Evolutionary conservation across 2,113 vertebrate species (phyloP), one percentile per base, ranked within the genome.

Genomic region (Pogonocichla stellata): DNA sequence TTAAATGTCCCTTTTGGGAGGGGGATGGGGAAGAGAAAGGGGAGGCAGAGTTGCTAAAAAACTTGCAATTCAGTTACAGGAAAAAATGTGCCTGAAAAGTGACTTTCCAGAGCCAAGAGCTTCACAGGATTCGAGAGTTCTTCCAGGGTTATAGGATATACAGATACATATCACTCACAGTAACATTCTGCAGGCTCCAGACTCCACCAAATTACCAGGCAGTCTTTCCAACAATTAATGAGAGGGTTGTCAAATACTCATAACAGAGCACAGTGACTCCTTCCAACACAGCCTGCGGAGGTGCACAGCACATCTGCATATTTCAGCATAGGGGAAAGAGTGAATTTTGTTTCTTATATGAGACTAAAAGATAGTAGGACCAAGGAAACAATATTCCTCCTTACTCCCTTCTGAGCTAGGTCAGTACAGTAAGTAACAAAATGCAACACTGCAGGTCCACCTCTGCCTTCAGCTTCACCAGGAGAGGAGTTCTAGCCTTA

Each of bases 141-240:
- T 86, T 95, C 90, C 92, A 92, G 79, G 6, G 1, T 51, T 88
- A 47, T 43, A 85, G 86, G 74, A 92, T 79, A 48, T 40, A 74
- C 67, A 88, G 86, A 72, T 88, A 89, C 4, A 2, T 66, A 84
- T 92, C 74, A 22, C 71, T 92, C 75, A 74, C 40, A 47, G 85
- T 90, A 75, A 95, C 83, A 92, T 87, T 95, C 83, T 91, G 75
- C 91, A 95, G 91, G 60, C 79, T 86, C 43, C 79, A 78, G 45
- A 43, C 65, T 88, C 56, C 10, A 14, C 38, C 10, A 5, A 40
- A 16, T 92, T 79, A 71, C 75, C 13, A 31, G 54, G 62, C 48
- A 83, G 60, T 67, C 81, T 87, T 93, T 94, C 93, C 40, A 67
- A 75, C 84, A 95, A 73, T 50, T 92, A 93, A 92, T 51, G 75